Percentiles rank a stretch among this genome's conserved stretches.
Evolutionary conservation across 1,140 invertebrate species (phyloP).

Genomic region (Zaprionus kolodkinae): DNA sequence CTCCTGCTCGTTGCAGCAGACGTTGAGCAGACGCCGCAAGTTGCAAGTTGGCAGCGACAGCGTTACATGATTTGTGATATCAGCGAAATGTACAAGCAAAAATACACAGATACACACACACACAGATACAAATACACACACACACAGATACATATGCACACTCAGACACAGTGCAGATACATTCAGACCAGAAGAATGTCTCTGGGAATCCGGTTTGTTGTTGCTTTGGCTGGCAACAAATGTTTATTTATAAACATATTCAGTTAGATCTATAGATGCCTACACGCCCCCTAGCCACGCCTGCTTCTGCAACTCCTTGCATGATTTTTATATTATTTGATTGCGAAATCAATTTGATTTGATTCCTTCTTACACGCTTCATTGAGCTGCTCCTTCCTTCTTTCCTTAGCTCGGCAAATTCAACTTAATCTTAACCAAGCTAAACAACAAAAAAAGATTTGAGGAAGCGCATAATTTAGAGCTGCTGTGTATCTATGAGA

Average conservation of each 20-base stretch:
- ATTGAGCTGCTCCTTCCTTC: not conserved
- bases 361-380: not conserved
- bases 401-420: slow-evolving; percentile 30
- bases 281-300: slow-evolving; percentile 24
- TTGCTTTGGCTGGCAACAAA: slow-evolving; percentile 37
- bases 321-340: slow-evolving; percentile 44
- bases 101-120: slow-evolving; percentile 10
- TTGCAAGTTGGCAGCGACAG: slow-evolving; percentile 54
- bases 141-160: no score
- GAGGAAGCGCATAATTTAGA: slow-evolving; percentile 53
- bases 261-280: slow-evolving; percentile 53
- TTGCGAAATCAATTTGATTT: slow-evolving; percentile 57
- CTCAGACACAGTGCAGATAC: not conserved
- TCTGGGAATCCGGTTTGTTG: slow-evolving; percentile 72
- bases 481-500: slow-evolving; percentile 37
- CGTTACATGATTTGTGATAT: slow-evolving; percentile 81
- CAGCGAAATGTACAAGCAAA: slow-evolving; percentile 60
- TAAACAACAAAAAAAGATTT: slow-evolving; percentile 21
- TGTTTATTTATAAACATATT: slow-evolving; percentile 79
- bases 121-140: not conserved
- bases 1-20: slow-evolving; percentile 51
- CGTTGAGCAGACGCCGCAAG: slow-evolving; percentile 66
- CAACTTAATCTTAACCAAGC: slow-evolving; percentile 13
- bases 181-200: not conserved
- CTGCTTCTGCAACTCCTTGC: not conserved